Percentiles rank a stretch among this genome's conserved stretches.
These are phyloP conservation scores for Rhabdomys pumilio DNA, from an alignment of 2,797 vertebrate genomes.

Conservation along the genomic window DNA sequence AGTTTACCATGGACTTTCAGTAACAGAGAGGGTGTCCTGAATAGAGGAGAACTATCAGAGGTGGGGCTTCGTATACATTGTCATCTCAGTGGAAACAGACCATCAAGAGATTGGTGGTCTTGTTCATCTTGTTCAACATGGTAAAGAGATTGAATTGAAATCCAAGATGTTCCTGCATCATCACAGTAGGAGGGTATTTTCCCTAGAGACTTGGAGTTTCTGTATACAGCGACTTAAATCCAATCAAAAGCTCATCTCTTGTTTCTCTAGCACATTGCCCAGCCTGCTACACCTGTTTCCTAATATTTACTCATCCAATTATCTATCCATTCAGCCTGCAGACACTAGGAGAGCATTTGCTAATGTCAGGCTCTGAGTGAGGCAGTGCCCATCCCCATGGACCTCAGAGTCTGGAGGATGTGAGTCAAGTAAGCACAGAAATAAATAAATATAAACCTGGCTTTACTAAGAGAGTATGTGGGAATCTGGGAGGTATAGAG, in stretches of 20 bases:
- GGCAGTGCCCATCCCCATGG: background rate
- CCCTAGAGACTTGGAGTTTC: background rate
- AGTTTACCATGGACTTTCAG: constrained; percentile 18
- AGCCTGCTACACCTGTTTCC: background rate
- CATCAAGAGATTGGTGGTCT: background rate
- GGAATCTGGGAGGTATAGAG: background rate
- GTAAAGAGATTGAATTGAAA: background rate
- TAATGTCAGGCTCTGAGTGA: background rate
- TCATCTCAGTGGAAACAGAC: background rate
- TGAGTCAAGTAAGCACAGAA: constrained; percentile 1
- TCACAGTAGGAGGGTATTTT: background rate
- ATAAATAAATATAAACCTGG: background rate
- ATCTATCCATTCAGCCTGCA: background rate
- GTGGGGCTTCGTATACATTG: background rate
- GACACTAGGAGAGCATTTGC: background rate
- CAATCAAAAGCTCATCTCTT: background rate
- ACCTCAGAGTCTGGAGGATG: background rate
- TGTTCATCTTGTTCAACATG: background rate
- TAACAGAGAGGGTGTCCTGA: constrained; percentile 29
- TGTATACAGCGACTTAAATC: background rate
- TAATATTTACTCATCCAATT: background rate
- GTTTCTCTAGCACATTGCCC: background rate
- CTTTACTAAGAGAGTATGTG: background rate
- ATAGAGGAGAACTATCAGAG: background rate
- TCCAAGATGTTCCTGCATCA: background rate